Conservation (phyloP, 2,113 vertebrate genomes). For the Riparia riparia region DNA sequence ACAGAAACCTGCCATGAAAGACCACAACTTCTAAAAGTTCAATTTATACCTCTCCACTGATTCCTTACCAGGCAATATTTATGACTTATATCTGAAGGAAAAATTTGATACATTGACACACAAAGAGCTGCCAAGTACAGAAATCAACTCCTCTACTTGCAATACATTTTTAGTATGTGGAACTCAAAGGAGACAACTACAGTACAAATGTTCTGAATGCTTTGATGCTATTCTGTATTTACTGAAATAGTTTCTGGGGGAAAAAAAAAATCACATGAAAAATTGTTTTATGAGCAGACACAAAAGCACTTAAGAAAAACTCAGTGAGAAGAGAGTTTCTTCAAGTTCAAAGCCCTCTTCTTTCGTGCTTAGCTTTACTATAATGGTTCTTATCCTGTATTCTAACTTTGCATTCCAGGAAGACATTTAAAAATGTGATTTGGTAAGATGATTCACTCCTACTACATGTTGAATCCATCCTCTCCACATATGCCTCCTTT, state of each 20-base stretch:
- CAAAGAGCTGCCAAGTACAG: neutral
- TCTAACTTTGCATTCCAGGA: neutral
- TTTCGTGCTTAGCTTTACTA: neutral
- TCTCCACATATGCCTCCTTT: neutral
- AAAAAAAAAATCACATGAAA: neutral
- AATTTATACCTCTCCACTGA: neutral
- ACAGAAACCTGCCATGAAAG: neutral
- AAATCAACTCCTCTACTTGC: neutral
- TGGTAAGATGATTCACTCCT: neutral
- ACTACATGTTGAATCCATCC: neutral
- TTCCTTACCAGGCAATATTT: neutral
- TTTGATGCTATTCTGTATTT: neutral
- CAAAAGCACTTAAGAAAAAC: slow-evolving; percentile 3
- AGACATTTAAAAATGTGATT: neutral
- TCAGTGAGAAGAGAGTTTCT: neutral
- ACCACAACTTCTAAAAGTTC: neutral
- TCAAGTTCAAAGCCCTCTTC: neutral
- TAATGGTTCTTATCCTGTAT: neutral
- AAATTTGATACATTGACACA: neutral
- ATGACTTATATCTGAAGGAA: neutral
- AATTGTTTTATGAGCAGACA: neutral
- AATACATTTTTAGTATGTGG: neutral
- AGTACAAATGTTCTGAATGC: neutral
- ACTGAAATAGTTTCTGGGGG: neutral
- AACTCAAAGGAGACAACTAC: slow-evolving; percentile 4